Evolutionary conservation across 2,797 vertebrate genomes (phyloP), one percentile per base, ranked within the genome.

Genomic region (Xiphophorus birchmanni): DNA sequence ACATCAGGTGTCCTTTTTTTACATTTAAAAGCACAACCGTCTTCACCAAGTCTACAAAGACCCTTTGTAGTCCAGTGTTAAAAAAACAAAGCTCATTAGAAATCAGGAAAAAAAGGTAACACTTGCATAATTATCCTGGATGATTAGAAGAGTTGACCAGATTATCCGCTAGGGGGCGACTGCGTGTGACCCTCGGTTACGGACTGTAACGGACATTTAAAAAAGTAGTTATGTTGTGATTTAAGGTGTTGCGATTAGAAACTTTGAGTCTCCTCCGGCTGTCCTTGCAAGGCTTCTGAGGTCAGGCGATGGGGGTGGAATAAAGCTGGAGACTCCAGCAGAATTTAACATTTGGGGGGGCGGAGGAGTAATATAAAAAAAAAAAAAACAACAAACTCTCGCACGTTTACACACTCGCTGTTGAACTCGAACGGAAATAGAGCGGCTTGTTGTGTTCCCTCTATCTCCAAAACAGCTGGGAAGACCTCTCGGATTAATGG

Each of bases 401-500:
- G 1, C 91, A 88, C 88, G 82, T 56, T 73, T 84, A 76, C 84
- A 75, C 93, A 87, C 67, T 78, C 89, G 80, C 84, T 80, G 84
- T 56, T 48, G 35, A 10, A 77, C 84, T 80, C 69, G 88, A 80
- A 80, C 42, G 76, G 91, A 94, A 90, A 91, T 54, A 92, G 93
- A 93, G 89, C 71, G 74, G 86, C 82, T 89, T 40, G 75, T 83
- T 58, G 84, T 89, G 79, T 83, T 90, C 75, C 84, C 86, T 82
- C 86, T 82, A 80, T 83, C 74, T 84, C 76, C 52, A 71, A 72
- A 87, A 85, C 81, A 93, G 89, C 95, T 94, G 94, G 91, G 93
- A 95, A 97, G 95, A 96, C 96, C 96, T 96, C 96, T 96, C 94
- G 94, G 94, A 91, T 94, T 93, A 92, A 93, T 91, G 95, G 95